Base-by-base conservation (phyloP, 37 sponge, comb jelly and placozoan genomes). In the Agelas oroides region DNA sequence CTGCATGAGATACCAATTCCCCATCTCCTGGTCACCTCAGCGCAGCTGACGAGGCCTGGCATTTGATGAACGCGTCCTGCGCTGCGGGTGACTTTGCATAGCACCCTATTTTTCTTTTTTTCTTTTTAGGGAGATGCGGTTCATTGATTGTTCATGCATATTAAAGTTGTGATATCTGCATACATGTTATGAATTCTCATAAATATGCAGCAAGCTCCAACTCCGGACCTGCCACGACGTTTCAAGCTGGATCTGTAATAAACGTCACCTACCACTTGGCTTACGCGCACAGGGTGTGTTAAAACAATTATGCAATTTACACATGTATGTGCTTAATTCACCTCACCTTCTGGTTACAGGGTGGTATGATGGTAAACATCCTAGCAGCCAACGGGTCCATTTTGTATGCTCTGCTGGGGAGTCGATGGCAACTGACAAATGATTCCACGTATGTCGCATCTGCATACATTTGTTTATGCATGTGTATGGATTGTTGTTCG, bases 351-450 rank as follows among this genome's bases (percentile, higher is more conserved):
- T 39, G 37, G 5, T 23, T 28, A n/a, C 54, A 89, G 89, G 91
- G 91, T 17, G 91, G 91, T 5, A 56, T 91, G 0, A 53, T 72
- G 33, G 58, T 91, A 21, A 79, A 85, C 23, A 35, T 91, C 19
- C 77, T 91, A 16, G 40, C 63, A 37, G 5, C 33, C n/a, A 86
- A 86, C 63, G 91, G 91, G 19, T 46, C 82, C n/a, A 61, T 86
- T 1, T 19, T 81, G 24, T 64, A 81, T 30, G 34, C 71, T n/a
- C 71, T 85, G 24, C 61, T 74, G 24, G 75, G 75, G 21, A 5
- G 23, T 0, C 56, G 59, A 40, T 77, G 78, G 78, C 40, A 38
- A 18, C 68, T 30, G 28, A 34, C 27, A 34, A 35, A 15, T 8
- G 53, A 73, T 12, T 24, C 54, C 53, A 73, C 73, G 73, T 73